phyloP scores from a whole-genome alignment of 2,888 invertebrate species.

The Catonia carolina region DNA sequence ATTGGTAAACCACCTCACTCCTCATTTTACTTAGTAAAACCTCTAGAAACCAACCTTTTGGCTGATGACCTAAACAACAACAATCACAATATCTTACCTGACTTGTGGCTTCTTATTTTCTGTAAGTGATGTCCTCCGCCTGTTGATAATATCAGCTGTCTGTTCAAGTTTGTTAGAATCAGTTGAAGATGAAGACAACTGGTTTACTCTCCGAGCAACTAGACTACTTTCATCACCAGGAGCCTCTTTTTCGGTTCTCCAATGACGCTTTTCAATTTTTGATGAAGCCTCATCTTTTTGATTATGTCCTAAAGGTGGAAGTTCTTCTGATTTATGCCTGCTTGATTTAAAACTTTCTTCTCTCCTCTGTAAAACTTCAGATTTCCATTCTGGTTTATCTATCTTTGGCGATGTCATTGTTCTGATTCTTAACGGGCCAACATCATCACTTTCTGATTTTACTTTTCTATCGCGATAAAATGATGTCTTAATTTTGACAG shows the following conservation, averaged over 20 bases:
- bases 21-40: too few relatives aligned
- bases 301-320: neutral
- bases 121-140: constrained; percentile 21
- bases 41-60: too few relatives aligned
- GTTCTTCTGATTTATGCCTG: constrained; percentile 7
- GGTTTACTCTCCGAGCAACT: constrained; percentile 32
- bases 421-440: neutral
- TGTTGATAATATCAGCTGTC: constrained; percentile 2
- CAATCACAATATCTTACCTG: constrained; percentile 20
- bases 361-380: too few relatives aligned
- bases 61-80: too few relatives aligned
- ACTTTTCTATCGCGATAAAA: constrained; percentile 15
- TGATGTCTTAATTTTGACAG: constrained; percentile 29
- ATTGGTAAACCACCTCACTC: too few relatives aligned
- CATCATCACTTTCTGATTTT: constrained; percentile 3
- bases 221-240: constrained; percentile 24
- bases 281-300: neutral
- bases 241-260: neutral
- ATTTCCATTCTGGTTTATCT: too few relatives aligned
- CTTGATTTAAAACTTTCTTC: neutral
- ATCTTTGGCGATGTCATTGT: neutral
- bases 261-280: neutral
- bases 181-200: constrained; percentile 24
- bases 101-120: constrained; percentile 17
- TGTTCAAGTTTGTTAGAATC: constrained; percentile 1